Percentiles rank a stretch among this genome's conserved stretches.
Evolutionary conservation across 2,797 vertebrate species (phyloP).

Genomic region (Spatula versicolor): DNA sequence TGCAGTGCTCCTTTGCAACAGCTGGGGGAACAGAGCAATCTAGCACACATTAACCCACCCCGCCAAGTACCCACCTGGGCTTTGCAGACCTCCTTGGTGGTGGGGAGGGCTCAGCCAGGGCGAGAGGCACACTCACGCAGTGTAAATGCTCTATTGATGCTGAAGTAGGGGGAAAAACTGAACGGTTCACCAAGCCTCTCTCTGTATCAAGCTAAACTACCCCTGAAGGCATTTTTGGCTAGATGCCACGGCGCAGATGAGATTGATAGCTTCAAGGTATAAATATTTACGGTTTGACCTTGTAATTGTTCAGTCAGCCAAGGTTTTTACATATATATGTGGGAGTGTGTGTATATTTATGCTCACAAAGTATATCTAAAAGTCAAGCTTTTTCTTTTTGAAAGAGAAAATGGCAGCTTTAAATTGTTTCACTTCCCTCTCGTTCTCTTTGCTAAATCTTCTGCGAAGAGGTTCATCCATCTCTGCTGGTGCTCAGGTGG

Average conservation of each 20-base stretch:
- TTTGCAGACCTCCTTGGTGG: not conserved
- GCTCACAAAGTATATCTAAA: not conserved
- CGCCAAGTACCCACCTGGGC: not conserved
- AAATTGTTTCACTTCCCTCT: not conserved
- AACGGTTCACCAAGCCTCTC: not conserved
- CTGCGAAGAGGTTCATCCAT: not conserved
- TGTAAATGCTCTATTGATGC: not conserved
- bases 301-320: conserved; percentile 53
- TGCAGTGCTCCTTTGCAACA: not conserved
- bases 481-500: not conserved
- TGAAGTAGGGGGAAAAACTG: not conserved
- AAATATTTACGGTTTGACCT: conserved; percentile 65
- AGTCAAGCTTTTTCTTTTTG: not conserved
- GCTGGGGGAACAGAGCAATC: not conserved
- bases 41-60: not conserved
- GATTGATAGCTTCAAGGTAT: conserved; percentile 44
- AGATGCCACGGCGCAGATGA: conserved; percentile 24
- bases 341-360: not conserved
- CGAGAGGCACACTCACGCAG: not conserved
- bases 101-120: not conserved
- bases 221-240: conserved; percentile 42
- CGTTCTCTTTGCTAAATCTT: not conserved
- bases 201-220: not conserved
- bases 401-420: not conserved
- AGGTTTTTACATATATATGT: not conserved